These are phyloP conservation scores for Narcine bancroftii DNA, from an alignment of 2,113 vertebrate species.

Conservation along the genomic window DNA sequence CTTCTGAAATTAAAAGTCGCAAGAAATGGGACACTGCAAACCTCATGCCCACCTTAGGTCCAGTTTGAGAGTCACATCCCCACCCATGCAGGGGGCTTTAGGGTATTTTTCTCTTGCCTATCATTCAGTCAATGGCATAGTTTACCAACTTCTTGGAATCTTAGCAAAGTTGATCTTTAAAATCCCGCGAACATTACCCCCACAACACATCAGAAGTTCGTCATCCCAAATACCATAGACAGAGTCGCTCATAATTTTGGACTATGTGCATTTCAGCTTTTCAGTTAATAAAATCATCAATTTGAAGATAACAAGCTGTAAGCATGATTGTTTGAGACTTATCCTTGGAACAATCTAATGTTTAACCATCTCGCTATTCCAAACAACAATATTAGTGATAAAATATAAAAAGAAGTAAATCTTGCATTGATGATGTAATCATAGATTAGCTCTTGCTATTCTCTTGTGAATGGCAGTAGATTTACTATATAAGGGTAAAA, in stretches of 20 bases:
- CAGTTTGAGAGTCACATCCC: not conserved
- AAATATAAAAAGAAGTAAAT: not conserved
- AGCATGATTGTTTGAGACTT: slow-evolving; percentile 1
- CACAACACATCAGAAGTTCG: not conserved
- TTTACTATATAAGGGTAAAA: not conserved
- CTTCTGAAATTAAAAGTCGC: no score
- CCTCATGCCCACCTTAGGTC: not conserved
- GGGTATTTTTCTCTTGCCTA: not conserved
- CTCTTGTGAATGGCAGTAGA: not conserved
- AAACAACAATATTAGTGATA: not conserved
- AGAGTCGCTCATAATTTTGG: not conserved
- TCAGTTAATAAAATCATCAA: not conserved
- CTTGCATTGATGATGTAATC: not conserved
- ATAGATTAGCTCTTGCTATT: not conserved
- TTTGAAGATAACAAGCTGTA: not conserved
- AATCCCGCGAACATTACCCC: not conserved
- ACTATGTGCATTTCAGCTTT: not conserved
- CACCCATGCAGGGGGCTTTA: not conserved
- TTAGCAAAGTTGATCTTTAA: not conserved
- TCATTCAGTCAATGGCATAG: not conserved
- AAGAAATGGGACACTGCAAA: not conserved
- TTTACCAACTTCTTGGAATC: no score
- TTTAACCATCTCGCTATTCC: not conserved
- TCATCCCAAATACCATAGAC: not conserved
- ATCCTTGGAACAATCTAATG: not conserved